These are phyloP conservation scores for Apolygus lucorum DNA, from an alignment of 1,140 invertebrate genomes.

Conservation along the genomic window DNA sequence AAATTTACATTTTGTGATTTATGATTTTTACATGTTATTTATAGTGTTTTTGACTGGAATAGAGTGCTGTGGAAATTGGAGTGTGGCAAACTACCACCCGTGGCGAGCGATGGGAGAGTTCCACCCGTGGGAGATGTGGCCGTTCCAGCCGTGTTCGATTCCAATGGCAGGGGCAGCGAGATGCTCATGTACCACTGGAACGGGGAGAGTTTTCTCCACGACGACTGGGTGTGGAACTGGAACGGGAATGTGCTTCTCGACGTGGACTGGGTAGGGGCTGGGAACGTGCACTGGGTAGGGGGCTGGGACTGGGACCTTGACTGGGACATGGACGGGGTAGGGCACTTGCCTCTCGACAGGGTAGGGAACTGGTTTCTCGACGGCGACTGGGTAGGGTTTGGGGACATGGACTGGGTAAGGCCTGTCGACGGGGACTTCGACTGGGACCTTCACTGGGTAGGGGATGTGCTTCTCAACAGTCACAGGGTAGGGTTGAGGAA, in stretches of 20 bases:
- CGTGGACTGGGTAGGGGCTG: conserved; percentile 36
- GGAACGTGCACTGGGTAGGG: conserved; percentile 31
- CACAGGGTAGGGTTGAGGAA: conserved; percentile 50
- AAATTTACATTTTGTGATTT: too few relatives aligned
- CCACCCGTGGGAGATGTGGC: too few relatives aligned
- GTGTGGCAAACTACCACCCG: too few relatives aligned
- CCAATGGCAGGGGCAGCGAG: neutral
- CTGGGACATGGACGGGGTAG: conserved; percentile 35
- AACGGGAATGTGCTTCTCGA: conserved; percentile 53
- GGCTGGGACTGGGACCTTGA: conserved; percentile 40
- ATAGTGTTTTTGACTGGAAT: too few relatives aligned
- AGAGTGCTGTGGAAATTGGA: too few relatives aligned
- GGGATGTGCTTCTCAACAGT: conserved; percentile 37
- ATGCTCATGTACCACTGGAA: conserved; percentile 18
- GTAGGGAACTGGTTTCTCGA: conserved; percentile 49
- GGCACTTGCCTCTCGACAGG: conserved; percentile 47
- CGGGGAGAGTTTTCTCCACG: conserved; percentile 31
- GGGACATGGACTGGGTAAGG: conserved; percentile 48
- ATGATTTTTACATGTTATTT: too few relatives aligned
- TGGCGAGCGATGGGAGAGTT: too few relatives aligned
- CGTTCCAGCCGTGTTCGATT: conserved; percentile 4
- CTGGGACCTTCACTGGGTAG: conserved; percentile 52
- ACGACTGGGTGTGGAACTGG: conserved; percentile 35
- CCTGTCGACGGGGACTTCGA: conserved; percentile 49
- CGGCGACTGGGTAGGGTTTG: conserved; percentile 47